phyloP scores from a whole-genome alignment of 2,888 invertebrate genomes.

The Dolomedes plantarius region DNA sequence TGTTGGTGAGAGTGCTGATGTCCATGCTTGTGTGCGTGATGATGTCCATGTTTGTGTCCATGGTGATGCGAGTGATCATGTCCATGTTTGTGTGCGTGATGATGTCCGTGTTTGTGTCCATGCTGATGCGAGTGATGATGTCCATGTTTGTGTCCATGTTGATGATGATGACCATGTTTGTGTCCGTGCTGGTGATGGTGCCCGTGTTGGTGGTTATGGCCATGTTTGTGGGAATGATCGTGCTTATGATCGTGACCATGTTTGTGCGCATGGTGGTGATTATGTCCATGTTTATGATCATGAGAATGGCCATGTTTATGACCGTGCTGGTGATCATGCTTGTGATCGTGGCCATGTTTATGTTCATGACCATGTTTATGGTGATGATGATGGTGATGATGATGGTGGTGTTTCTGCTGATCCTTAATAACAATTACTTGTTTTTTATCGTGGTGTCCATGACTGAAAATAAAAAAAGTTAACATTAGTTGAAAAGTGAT shows the following conservation, averaged over 20 bases:
- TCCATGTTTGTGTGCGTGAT: background rate
- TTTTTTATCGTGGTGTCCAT: background rate
- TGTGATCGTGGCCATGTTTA: background rate
- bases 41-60: background rate
- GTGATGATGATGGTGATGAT: background rate
- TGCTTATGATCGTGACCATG: background rate
- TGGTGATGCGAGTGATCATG: background rate
- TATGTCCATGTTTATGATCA: background rate
- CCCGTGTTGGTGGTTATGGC: background rate
- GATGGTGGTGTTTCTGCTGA: background rate
- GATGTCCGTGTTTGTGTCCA: background rate
- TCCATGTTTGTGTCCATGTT: background rate
- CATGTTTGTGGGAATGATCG: background rate
- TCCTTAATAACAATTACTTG: background rate
- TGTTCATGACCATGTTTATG: background rate
- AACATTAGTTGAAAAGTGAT: too few species aligned
- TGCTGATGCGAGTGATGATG: background rate
- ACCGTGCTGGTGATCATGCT: background rate
- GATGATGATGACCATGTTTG: background rate
- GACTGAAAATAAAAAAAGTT: too few species aligned
- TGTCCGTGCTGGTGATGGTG: background rate
- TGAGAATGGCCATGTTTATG: background rate
- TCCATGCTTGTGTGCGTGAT: background rate
- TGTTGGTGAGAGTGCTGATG: background rate
- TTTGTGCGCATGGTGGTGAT: background rate